Percentiles rank a stretch among this genome's conserved stretches.
These are phyloP conservation scores for Caerostris darwini DNA, from an alignment of 1,140 invertebrate genomes.

Conservation along the genomic window DNA sequence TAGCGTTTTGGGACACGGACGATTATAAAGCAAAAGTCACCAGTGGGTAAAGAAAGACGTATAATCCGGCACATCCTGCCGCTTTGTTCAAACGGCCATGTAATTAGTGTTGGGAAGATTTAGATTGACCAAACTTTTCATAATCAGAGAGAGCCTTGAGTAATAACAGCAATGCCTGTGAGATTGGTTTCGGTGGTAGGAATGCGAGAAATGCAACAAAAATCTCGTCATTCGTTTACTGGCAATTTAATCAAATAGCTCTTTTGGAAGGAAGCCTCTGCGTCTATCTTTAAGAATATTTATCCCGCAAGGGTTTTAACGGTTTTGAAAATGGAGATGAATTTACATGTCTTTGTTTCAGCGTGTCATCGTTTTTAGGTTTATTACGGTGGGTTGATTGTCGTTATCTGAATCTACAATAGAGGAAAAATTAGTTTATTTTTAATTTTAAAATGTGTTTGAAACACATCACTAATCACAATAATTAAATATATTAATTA, in stretches of 20 bases:
- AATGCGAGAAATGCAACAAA: conserved; percentile 21
- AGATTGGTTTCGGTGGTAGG: not conserved
- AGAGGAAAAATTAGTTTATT: too few relatives aligned
- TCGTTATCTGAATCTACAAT: too few relatives aligned
- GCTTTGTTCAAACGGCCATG: conserved; percentile 30
- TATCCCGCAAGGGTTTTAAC: not conserved
- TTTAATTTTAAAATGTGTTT: too few relatives aligned
- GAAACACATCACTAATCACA: too few relatives aligned
- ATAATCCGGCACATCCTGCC: not conserved
- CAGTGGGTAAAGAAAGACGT: conserved; percentile 43
- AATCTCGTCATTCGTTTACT: conserved; percentile 49
- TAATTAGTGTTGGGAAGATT: conserved; percentile 72
- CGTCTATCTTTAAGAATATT: not conserved
- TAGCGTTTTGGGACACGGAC: not conserved
- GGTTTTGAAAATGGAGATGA: not conserved
- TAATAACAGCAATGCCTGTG: conserved; percentile 37
- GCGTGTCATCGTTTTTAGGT: not conserved
- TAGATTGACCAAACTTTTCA: conserved; percentile 73
- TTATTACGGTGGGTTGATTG: not conserved
- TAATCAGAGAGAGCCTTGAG: conserved; percentile 41
- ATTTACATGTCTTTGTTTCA: not conserved
- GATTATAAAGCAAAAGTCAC: conserved; percentile 54
- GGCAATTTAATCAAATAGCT: conserved; percentile 67
- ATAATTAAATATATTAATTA: too few relatives aligned
- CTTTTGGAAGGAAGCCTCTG: not conserved